phyloP scores from a whole-genome alignment of 1,140 invertebrate genomes.

The Drosophila ogumai region DNA sequence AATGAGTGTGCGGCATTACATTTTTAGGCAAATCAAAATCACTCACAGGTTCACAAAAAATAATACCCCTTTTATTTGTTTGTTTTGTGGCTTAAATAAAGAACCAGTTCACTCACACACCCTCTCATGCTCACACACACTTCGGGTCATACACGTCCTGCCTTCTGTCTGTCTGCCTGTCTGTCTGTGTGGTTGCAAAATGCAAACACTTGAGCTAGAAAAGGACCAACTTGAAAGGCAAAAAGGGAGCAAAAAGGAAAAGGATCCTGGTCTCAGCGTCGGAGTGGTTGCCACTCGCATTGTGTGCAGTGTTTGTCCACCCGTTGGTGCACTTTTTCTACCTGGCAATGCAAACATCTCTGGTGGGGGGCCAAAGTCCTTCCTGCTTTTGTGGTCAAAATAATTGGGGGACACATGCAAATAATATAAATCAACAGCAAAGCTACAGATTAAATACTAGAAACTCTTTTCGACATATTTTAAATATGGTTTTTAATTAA shows the following conservation, averaged over 20 bases:
- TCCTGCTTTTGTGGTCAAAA: slow-evolving; percentile 40
- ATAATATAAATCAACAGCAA: slow-evolving; percentile 33
- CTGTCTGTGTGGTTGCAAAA: slow-evolving; percentile 69
- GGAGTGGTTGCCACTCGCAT: slow-evolving; percentile 40
- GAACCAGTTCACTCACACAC: slow-evolving; percentile 44
- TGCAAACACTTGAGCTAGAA: slow-evolving; percentile 78
- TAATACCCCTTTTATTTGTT: slow-evolving; percentile 34
- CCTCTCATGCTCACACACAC: slow-evolving; percentile 23
- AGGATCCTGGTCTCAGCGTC: slow-evolving; percentile 3
- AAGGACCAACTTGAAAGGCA: slow-evolving; percentile 63
- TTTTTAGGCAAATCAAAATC: slow-evolving; percentile 4
- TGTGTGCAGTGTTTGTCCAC: slow-evolving; percentile 44
- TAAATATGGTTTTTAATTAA: slow-evolving; percentile 9
- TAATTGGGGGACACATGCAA: slow-evolving; percentile 46
- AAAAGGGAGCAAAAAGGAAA: slow-evolving; percentile 22
- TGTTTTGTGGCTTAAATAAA: slow-evolving; percentile 67
- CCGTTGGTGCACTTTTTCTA: background rate
- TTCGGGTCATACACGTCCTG: slow-evolving; percentile 1
- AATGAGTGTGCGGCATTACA: slow-evolving; percentile 33
- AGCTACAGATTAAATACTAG: background rate
- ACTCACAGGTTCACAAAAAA: slow-evolving; percentile 9
- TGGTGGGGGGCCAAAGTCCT: slow-evolving; percentile 8
- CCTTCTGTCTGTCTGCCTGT: slow-evolving; percentile 1
- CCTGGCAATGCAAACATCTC: slow-evolving; percentile 14
- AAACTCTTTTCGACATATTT: background rate